Base-by-base conservation (phyloP, 1,140 invertebrate species). In the Kradibia gibbosae region DNA sequence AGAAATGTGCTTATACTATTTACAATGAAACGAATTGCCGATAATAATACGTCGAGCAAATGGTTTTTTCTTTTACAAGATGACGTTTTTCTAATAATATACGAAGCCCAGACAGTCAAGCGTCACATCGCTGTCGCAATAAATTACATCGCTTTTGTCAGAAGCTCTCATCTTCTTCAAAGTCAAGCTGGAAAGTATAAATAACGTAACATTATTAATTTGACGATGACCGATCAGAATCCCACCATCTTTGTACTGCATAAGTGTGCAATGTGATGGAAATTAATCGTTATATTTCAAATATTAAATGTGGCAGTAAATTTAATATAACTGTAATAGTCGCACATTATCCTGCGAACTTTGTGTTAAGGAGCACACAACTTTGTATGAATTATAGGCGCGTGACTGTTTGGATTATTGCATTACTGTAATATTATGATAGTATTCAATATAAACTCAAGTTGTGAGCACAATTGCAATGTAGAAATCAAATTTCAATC, bases 1-100 rank as follows among this genome's bases (percentile, higher is more conserved):
- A 45, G 15, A 48, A 28, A 48, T 22, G 4, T 48, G 15, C 39
- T 15, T 17, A 31, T 48, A 48, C n/a, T 48, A 71, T 28, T 48
- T 25, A 71, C 8, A 71, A 48, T 71, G 22, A 3, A 71, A 15
- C 0, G 1, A 71, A 71, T 15, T 71, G 25, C 42, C n/a, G n/a
- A 48, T 17, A 17, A 45, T 62, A 67, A 48, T 67, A 36, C 77
- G 65, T 70, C 65, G 42, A 45, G 48, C 45, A 25, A 75, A 60
- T 13, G 2, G 28, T 31, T 55, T 71, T 73, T 50, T 53, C n/a
- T 3, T 53, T 48, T 31, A 5, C 22, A 48, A 28, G 17, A 11
- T 71, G 8, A 42, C 22, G 17, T 31, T 71, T 39, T 67, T 67
- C 20, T 67, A 39, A 5, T 17, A 39, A 67, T n/a, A 0, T 39